Evolutionary conservation across 1,140 invertebrate genomes (phyloP).

Genomic region (Platorchestia sp.): DNA sequence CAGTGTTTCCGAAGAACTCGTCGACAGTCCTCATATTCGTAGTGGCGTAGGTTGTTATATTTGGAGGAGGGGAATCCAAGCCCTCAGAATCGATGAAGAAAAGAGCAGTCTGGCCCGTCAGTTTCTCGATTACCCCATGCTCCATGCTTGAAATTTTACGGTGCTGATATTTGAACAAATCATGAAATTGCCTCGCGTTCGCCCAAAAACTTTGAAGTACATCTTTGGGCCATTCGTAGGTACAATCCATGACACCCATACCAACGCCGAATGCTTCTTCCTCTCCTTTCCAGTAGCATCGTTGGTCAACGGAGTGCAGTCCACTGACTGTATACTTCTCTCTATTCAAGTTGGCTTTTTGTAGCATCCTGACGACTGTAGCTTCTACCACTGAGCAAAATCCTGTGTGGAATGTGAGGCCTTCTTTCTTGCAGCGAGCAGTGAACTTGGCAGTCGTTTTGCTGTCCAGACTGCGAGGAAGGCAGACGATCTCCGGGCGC

Average conservation of each 20-base stretch:
- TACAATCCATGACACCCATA: not conserved
- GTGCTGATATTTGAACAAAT: not conserved
- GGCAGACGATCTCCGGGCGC: not conserved
- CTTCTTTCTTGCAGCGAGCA: conserved; percentile 55
- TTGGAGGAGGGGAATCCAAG: not conserved
- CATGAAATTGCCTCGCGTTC: not conserved
- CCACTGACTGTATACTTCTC: not conserved
- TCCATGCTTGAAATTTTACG: conserved; percentile 1
- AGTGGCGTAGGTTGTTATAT: not conserved
- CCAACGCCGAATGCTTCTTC: conserved; percentile 20
- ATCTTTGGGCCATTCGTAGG: conserved; percentile 1
- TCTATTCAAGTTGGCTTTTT: conserved; percentile 5
- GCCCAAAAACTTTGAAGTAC: not conserved
- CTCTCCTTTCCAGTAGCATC: conserved; percentile 4
- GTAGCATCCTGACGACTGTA: not conserved
- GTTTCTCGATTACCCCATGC: not conserved
- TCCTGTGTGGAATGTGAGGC: conserved; percentile 39
- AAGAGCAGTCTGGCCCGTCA: not conserved
- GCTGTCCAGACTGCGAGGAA: not conserved
- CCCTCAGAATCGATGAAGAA: conserved; percentile 12
- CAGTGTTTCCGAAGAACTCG: not conserved
- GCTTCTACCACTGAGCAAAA: conserved; percentile 38
- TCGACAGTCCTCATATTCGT: conserved; percentile 13
- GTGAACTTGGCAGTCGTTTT: conserved; percentile 15
- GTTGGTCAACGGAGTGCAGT: not conserved